Evolutionary conservation across 1,140 invertebrate species (phyloP).

Genomic region (Conus betulinus): DNA sequence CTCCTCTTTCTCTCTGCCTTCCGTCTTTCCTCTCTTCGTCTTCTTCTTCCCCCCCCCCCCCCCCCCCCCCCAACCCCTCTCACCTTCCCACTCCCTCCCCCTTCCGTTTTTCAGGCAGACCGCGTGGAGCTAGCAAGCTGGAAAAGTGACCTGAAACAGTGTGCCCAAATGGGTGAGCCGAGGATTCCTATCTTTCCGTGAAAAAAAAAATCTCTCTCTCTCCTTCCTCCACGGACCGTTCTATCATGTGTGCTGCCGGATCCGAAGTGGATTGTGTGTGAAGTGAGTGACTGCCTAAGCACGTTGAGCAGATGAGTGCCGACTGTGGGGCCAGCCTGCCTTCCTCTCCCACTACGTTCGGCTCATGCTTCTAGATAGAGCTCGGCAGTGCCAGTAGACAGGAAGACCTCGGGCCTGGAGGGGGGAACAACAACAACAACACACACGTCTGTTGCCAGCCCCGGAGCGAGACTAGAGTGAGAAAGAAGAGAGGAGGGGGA

Average conservation of each 20-base stretch:
- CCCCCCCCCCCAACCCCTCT: too few relatives aligned
- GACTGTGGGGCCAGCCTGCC: not conserved
- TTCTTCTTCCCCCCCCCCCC: too few relatives aligned
- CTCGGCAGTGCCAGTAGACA: not conserved
- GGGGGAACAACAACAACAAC: not conserved
- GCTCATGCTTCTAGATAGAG: not conserved
- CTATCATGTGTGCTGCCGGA: not conserved
- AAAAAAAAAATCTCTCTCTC: not conserved
- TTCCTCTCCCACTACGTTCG: too few relatives aligned
- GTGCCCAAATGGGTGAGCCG: not conserved
- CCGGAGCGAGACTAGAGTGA: too few relatives aligned
- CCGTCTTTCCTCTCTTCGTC: not conserved
- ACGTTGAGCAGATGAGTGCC: constrained; percentile 14
- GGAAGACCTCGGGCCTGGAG: not conserved
- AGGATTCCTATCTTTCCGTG: not conserved
- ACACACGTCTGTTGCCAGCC: not conserved
- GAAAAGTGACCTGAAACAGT: not conserved
- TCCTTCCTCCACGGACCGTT: not conserved
- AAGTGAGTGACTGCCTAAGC: constrained; percentile 21
- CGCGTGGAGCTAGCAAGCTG: not conserved
- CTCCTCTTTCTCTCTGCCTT: constrained; percentile 14
- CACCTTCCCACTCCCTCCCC: not conserved
- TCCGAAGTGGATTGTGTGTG: constrained; percentile 25
- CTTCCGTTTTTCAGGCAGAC: not conserved
- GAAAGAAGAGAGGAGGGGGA: not conserved